Base-by-base conservation (phyloP, 2,888 invertebrate species). In the Strigamia crassipes region DNA sequence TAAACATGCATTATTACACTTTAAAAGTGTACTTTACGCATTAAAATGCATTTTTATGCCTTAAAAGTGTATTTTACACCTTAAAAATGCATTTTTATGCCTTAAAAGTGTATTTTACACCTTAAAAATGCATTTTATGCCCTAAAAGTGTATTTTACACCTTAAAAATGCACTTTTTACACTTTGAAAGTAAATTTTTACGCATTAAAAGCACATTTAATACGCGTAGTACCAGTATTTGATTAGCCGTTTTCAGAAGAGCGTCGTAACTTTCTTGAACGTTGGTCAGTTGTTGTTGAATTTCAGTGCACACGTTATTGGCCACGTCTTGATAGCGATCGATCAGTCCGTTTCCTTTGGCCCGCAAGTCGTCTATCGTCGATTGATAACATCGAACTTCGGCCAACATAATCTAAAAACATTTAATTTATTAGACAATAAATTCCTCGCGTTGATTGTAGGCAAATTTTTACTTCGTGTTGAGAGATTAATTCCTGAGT, bases 241-340 rank as follows among this genome's bases (percentile, higher is more conserved):
- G 96, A 77, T 94, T 88, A 0, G 96, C 97, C 0, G 96, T 97
- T 82, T 94, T 93, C 56, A 96, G 88, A 10, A 97, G 89, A 0
- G 96, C 95, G 86, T 95, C 93, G 87, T 97, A 97, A 87, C 97
- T 97, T 82, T 97, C 96, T 86, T 95, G 95, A 0, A 97, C 95
- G 86, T 97, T 97, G 86, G 92, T 92, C 80, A 97, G 87, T 87
- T 97, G 97, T 51, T 92, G 93, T 79, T 94, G 93, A 46, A 97
- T 95, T 0, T 93, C 93, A 5, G 91, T 91, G 0, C 89, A 87
- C 84, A 92, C 91, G 41, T 81, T 81, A 42, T 81, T 81, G 23
- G 82, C 73, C 73, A 85, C 85, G 80, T 85, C 84, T 42, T 86
- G 83, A 85, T 97, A 96, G 42, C 94, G 91, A 84, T 93, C 92